These are phyloP conservation scores for Sula dactylatra DNA, from an alignment of 2,113 vertebrate species.

Conservation along the genomic window DNA sequence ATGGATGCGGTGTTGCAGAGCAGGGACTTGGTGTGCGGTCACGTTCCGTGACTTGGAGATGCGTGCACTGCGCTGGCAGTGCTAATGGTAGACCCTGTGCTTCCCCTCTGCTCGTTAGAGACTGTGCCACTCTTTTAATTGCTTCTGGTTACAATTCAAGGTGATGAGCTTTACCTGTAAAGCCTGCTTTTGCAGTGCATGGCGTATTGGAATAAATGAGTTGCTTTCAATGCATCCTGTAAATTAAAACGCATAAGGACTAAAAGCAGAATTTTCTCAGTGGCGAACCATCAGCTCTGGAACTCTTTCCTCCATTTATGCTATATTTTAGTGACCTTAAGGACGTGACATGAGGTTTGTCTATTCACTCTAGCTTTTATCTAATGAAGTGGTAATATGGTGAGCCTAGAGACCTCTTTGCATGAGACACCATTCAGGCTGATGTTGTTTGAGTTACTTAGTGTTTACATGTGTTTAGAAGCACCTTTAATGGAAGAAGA, in stretches of 20 bases:
- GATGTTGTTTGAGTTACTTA: background rate
- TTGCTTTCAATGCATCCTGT: background rate
- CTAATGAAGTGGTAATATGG: background rate
- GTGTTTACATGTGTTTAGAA: background rate
- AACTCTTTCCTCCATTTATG: background rate
- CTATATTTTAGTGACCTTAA: background rate
- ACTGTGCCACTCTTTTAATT: background rate
- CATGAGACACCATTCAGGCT: background rate
- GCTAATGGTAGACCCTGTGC: background rate
- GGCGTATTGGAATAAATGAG: background rate
- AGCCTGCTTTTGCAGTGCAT: background rate
- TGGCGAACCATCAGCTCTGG: background rate
- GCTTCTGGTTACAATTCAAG: background rate
- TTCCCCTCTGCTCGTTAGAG: background rate
- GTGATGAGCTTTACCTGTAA: background rate
- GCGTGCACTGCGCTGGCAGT: accelerated
- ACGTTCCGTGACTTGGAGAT: accelerated
- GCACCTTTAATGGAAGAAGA: background rate
- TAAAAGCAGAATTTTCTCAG: background rate
- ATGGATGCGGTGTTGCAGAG: accelerated
- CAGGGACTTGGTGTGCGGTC: background rate
- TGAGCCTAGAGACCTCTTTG: background rate
- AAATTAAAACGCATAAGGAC: background rate
- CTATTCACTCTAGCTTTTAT: background rate
- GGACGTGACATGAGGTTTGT: background rate